phyloP scores from a whole-genome alignment of 2,888 invertebrate species.

The Campaea margaritaria region DNA sequence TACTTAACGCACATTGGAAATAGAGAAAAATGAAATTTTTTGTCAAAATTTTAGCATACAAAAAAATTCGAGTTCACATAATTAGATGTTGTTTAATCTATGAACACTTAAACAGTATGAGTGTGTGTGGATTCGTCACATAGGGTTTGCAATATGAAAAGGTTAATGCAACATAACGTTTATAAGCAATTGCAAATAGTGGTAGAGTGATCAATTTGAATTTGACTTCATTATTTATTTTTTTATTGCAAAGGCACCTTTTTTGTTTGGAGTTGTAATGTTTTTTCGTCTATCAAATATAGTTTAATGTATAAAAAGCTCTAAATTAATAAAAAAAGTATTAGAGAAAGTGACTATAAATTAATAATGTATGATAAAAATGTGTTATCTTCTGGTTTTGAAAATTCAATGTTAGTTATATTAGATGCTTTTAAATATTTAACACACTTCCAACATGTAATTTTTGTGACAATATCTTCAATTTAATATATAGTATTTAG shows the following conservation, averaged over 20 bases:
- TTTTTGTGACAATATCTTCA: neutral
- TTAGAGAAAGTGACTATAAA: conserved; percentile 29
- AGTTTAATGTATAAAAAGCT: conserved; percentile 18
- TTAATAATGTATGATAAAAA: conserved; percentile 30
- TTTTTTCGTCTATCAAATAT: conserved; percentile 15
- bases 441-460: neutral
- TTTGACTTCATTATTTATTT: conserved; percentile 4
- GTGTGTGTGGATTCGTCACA: too few relatives aligned
- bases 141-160: neutral
- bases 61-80: neutral
- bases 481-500: neutral
- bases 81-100: neutral
- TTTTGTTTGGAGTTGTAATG: conserved; percentile 8
- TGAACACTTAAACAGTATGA: neutral
- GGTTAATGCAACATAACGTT: conserved; percentile 3
- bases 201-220: conserved; percentile 7
- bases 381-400: conserved; percentile 14
- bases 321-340: conserved; percentile 20
- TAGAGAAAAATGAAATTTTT: neutral
- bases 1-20: conserved; percentile 9
- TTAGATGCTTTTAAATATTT: conserved; percentile 20
- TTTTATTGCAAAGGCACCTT: conserved; percentile 24
- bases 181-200: conserved; percentile 3
- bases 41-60: neutral
- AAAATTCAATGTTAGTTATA: conserved; percentile 14